Base-by-base conservation (phyloP, 2,113 vertebrate species). In the Gallinago paraguaiae region DNA sequence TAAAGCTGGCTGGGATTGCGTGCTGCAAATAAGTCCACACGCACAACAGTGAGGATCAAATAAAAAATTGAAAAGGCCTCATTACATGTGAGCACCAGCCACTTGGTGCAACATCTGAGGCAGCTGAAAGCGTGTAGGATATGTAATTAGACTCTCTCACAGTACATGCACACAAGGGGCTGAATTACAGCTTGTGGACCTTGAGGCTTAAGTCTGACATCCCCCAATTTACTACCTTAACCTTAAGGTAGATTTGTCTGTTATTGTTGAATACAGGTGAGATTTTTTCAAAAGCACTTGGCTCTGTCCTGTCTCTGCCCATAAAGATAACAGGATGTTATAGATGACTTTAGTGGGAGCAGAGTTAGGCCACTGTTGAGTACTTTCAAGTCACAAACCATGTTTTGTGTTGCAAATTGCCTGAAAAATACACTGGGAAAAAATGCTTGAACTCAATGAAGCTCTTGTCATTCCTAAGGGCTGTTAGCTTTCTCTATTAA, bases 401-500 rank as follows among this genome's bases (percentile, higher is more conserved):
- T 46, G 41, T 86, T 76, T 95, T 95, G 45, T 27, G 6, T 57
- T 82, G 39, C 69, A 89, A 37, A 45, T 57, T 86, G 53, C 30
- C 77, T 63, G 80, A 92, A 86, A 95, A 93, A 84, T n/a, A 68
- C 43, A 53, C 65, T 30, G 14, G 18, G 67, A 51, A 96, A 74
- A 76, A 89, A 53, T 33, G 24, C 33, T 79, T 84, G 88, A 92
- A 72, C 57, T 87, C 53, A 16, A 13, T 75, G 70, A 89, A 87
- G 53, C 27, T 89, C 80, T 85, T 89, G 50, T 82, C 24, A 4
- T 79, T 95, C 88, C 83, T 82, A 31, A 86, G 67, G 70, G 61
- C 81, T 91, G 77, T 88, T 88, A 88, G 83, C 53, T 92, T 95
- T 70, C 89, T 71, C 81, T 94, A 10, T 78, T 82, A 63, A 63